phyloP scores from a whole-genome alignment of 2,888 invertebrate species.

The Elysia crispata region DNA sequence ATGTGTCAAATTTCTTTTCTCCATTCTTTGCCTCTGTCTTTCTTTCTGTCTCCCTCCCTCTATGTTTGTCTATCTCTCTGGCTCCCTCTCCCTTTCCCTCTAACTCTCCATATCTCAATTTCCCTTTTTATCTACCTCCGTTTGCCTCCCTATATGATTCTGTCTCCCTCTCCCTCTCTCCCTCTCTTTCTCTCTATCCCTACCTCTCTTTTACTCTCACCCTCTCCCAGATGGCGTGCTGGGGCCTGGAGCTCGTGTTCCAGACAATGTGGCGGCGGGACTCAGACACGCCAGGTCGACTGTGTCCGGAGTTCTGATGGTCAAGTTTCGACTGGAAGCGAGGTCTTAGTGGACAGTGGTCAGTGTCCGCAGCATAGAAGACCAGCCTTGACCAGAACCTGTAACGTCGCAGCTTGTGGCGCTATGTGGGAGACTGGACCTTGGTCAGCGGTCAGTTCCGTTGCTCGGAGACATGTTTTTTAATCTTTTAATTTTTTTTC shows the following conservation, averaged over 20 bases:
- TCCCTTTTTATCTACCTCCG: conserved; percentile 26
- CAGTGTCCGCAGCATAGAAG: conserved; percentile 54
- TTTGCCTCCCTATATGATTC: neutral
- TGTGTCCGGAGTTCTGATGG: conserved; percentile 51
- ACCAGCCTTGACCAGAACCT: conserved; percentile 52
- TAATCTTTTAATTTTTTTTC: no score
- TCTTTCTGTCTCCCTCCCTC: no score
- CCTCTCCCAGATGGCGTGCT: conserved; percentile 57
- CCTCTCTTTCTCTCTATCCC: neutral
- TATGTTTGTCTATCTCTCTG: neutral
- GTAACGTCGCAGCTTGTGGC: conserved; percentile 58
- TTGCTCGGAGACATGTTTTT: no score
- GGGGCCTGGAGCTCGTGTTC: conserved; percentile 59
- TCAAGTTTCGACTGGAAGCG: conserved; percentile 21
- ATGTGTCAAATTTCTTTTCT: neutral
- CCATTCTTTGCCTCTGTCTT: no score
- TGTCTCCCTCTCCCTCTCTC: neutral
- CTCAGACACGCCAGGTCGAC: conserved; percentile 45
- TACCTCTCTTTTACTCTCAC: no score
- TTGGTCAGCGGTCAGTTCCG: conserved; percentile 57
- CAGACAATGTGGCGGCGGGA: conserved; percentile 62
- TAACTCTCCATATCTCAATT: neutral
- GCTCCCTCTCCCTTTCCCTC: conserved; percentile 13
- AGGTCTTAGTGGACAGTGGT: conserved; percentile 42
- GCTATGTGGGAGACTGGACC: conserved; percentile 59